These are phyloP conservation scores for Notechis scutatus DNA, from an alignment of 2,113 vertebrate genomes.

Conservation along the genomic window DNA sequence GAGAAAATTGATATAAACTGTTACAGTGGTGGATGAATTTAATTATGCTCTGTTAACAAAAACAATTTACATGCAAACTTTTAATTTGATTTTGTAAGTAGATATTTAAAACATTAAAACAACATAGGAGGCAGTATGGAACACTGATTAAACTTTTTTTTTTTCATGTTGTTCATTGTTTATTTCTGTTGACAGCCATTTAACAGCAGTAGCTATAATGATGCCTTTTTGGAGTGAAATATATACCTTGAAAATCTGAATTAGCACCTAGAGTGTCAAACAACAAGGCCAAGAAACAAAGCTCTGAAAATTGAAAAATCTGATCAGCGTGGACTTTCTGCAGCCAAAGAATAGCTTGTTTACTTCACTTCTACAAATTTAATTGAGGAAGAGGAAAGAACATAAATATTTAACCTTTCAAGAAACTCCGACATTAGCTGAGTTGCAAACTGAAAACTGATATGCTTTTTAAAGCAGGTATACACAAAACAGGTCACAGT, in stretches of 20 bases:
- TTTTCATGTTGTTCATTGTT: slow-evolving; percentile 23
- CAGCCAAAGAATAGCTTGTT: neutral
- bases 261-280: slow-evolving; percentile 59
- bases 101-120: neutral
- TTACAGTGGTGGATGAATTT: neutral
- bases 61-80: neutral
- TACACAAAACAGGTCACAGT: slow-evolving; percentile 37
- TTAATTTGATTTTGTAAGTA: fast-evolving
- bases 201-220: slow-evolving; percentile 35
- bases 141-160: neutral
- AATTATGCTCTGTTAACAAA: neutral
- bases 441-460: neutral
- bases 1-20: fast-evolving
- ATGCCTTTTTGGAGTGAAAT: slow-evolving; percentile 25
- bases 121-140: neutral
- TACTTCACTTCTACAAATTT: neutral
- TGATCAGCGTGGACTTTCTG: neutral
- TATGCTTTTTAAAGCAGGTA: neutral
- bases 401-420: neutral
- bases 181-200: slow-evolving; percentile 61
- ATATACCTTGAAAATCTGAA: slow-evolving; percentile 33
- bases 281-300: slow-evolving; percentile 3
- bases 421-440: neutral
- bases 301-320: neutral
- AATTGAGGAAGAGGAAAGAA: neutral